Conservation (phyloP, 2,113 vertebrate genomes). For the Tachuris rubrigastra region DNA sequence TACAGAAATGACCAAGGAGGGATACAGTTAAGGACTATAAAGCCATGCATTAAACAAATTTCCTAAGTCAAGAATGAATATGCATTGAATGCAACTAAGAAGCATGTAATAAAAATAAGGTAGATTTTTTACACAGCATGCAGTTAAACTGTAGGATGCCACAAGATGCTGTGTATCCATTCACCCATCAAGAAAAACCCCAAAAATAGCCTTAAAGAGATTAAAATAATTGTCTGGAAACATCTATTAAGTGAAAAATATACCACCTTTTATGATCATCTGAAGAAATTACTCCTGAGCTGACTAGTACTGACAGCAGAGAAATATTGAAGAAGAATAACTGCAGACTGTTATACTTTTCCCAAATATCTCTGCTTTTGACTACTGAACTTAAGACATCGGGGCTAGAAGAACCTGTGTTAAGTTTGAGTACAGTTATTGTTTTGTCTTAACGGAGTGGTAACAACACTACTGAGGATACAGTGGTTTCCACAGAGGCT, state of each 20-base stretch:
- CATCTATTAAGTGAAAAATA: neutral
- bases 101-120: neutral
- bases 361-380: fast-evolving
- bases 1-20: neutral
- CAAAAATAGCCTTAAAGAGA: neutral
- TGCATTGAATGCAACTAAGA: neutral
- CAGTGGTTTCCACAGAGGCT: neutral
- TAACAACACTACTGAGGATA: neutral
- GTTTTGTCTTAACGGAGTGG: neutral
- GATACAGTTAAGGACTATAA: neutral
- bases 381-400: neutral
- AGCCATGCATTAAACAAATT: neutral
- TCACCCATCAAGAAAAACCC: neutral
- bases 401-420: neutral
- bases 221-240: neutral
- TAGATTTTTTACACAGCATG: neutral
- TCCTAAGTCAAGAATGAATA: neutral
- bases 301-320: neutral
- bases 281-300: neutral
- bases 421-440: neutral
- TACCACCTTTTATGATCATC: neutral
- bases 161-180: neutral
- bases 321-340: neutral
- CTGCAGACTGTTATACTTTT: neutral
- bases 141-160: neutral